Base-by-base conservation (phyloP, 2,888 invertebrate species). In the Zonitis immaculata region DNA sequence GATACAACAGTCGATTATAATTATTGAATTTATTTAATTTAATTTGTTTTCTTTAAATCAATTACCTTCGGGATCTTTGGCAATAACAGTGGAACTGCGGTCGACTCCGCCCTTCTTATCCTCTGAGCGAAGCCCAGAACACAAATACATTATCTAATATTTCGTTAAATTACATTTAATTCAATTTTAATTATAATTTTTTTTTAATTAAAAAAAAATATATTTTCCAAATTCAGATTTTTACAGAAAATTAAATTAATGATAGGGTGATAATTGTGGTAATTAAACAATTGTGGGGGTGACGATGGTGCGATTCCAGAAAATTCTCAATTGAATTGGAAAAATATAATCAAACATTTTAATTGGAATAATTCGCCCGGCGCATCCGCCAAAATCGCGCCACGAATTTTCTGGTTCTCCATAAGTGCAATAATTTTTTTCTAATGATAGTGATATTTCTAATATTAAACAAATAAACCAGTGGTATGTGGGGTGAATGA, bases 71-170 rank as follows among this genome's bases (percentile, higher is more conserved):
- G 91, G 89, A 73, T 92, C 92, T 85, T 92, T 91, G 76, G 91
- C 91, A 80, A 93, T 92, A 76, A 93, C 93, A 76, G 93, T 93
- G 79, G 91, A 90, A 78, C 91, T 90, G 79, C 92, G 87, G 82
- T 93, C 92, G 79, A 92, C 92, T 74, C 89, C 89, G 79, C 89
- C 89, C 81, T 91, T 91, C 82, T 91, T 91, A 82, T 91, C 91
- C 81, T 91, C 90, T 84, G 88, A 75, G 73, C 73, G 73, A 65
- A 65, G 74, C 73, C 75, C 75, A 74, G 79, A 80, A 80, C 78
- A 80, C 78, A 80, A 76, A 80, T 73, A 78, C 76, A 79, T 79
- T 71, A 72, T 70, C 69, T 66, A 63, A 61, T 63, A 57, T 62
- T 62, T 56, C 61, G 55, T 62, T 44, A 59, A 52, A 51, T 52